These are phyloP conservation scores for Dioctria linearis DNA, from an alignment of 2,888 invertebrate species.

Conservation along the genomic window DNA sequence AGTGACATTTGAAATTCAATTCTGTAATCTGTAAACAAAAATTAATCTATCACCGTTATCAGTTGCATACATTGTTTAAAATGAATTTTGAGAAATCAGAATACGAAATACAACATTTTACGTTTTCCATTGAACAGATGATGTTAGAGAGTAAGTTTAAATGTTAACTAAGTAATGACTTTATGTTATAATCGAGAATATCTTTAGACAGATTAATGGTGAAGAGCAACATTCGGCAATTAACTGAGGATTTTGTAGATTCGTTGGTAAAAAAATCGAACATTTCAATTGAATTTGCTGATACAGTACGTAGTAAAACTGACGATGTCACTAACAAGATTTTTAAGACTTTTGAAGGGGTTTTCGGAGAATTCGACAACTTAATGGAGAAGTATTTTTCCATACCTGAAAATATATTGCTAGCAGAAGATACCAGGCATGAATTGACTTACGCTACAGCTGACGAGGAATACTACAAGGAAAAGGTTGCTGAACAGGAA, in stretches of 20 bases:
- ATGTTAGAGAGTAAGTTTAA: slow-evolving; percentile 62
- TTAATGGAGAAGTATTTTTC: slow-evolving; percentile 64
- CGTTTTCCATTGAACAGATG: slow-evolving; percentile 63
- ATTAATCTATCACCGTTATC: not conserved
- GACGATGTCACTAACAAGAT: slow-evolving; percentile 61
- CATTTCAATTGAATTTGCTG: slow-evolving; percentile 56
- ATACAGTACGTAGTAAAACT: slow-evolving; percentile 53
- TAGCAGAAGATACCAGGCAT: slow-evolving; percentile 63
- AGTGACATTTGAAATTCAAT: slow-evolving; percentile 48
- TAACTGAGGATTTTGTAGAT: slow-evolving; percentile 38
- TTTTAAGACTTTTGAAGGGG: slow-evolving; percentile 59
- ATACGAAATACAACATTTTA: slow-evolving; percentile 64
- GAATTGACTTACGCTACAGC: slow-evolving; percentile 60
- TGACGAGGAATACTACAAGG: slow-evolving; percentile 62
- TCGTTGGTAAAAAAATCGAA: slow-evolving; percentile 58
- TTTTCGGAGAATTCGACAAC: slow-evolving; percentile 60
- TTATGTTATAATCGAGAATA: not conserved
- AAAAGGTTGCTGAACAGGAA: slow-evolving; percentile 61
- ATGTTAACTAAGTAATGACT: not conserved
- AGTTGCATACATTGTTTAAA: slow-evolving; percentile 6
- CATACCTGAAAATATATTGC: slow-evolving; percentile 65
- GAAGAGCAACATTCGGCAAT: not conserved
- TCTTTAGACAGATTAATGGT: slow-evolving; percentile 47
- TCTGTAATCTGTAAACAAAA: not conserved
- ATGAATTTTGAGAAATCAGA: slow-evolving; percentile 61